Conservation (phyloP, 2,113 vertebrate genomes). For the Chaetura pelagica region DNA sequence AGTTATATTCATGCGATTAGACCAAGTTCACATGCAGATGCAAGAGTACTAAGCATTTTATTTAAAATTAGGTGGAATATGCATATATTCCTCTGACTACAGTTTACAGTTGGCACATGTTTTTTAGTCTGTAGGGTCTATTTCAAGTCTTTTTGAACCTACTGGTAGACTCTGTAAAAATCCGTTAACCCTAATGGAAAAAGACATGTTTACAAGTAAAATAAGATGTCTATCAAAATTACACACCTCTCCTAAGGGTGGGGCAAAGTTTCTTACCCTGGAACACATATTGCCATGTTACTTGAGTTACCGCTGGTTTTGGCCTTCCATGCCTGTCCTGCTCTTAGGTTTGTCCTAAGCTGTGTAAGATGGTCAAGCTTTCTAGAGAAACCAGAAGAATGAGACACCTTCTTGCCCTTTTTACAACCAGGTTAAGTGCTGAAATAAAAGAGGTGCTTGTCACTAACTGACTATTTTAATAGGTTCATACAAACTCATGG, state of each 20-base stretch:
- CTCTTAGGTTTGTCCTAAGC: background rate
- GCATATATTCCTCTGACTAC: background rate
- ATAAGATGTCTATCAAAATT: background rate
- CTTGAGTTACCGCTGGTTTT: background rate
- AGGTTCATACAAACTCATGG: rapidly evolving
- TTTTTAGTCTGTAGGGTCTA: background rate
- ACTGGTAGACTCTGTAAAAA: background rate
- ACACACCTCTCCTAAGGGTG: background rate
- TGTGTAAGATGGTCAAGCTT: background rate
- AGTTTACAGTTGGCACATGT: rapidly evolving
- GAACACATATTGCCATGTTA: background rate
- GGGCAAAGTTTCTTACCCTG: background rate
- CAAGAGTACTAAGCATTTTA: background rate
- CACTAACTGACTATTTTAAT: background rate
- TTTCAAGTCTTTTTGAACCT: background rate
- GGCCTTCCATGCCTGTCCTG: background rate
- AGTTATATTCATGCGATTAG: background rate
- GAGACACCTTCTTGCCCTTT: background rate
- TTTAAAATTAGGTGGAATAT: background rate
- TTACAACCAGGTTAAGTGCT: background rate
- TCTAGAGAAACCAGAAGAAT: background rate
- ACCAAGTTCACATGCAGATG: background rate
- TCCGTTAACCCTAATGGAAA: too few species aligned
- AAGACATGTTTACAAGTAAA: too few species aligned
- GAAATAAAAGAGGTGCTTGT: background rate